These are phyloP conservation scores for Proisotoma minuta DNA, from an alignment of 2,888 invertebrate species.

Conservation along the genomic window DNA sequence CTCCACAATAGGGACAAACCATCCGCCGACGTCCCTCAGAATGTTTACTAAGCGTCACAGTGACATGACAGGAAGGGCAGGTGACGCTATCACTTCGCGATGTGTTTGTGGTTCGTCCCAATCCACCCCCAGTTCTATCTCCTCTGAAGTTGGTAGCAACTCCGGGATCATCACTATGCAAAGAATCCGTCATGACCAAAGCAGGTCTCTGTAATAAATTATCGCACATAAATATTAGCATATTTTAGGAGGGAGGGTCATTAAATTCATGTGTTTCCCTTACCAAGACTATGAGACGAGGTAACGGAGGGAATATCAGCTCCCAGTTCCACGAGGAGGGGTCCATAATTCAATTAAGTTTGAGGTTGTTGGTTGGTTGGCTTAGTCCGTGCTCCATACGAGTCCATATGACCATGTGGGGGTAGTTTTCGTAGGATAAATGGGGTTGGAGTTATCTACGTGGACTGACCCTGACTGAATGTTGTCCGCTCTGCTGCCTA, in stretches of 20 bases:
- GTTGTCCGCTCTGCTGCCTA: conserved; percentile 32
- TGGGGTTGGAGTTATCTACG: background rate
- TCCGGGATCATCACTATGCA: conserved; percentile 30
- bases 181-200: conserved; percentile 46
- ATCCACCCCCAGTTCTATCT: conserved; percentile 8
- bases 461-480: conserved; percentile 8
- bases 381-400: no score
- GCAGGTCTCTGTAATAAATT: conserved; percentile 42
- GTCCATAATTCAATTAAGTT: conserved; percentile 32
- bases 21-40: conserved; percentile 45
- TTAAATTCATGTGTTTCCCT: conserved; percentile 4
- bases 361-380: no score
- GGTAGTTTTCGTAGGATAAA: no score
- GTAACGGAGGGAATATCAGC: conserved; percentile 47
- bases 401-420: no score
- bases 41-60: conserved; percentile 48
- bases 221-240: background rate
- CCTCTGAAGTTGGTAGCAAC: background rate
- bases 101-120: conserved; percentile 42
- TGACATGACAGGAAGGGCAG: conserved; percentile 49
- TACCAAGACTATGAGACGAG: conserved; percentile 47
- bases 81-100: conserved; percentile 47
- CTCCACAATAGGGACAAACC: conserved; percentile 50
- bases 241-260: background rate
- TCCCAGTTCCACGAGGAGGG: conserved; percentile 48